phyloP scores from a whole-genome alignment of 2,888 invertebrate species.

The Aplocera efformata region DNA sequence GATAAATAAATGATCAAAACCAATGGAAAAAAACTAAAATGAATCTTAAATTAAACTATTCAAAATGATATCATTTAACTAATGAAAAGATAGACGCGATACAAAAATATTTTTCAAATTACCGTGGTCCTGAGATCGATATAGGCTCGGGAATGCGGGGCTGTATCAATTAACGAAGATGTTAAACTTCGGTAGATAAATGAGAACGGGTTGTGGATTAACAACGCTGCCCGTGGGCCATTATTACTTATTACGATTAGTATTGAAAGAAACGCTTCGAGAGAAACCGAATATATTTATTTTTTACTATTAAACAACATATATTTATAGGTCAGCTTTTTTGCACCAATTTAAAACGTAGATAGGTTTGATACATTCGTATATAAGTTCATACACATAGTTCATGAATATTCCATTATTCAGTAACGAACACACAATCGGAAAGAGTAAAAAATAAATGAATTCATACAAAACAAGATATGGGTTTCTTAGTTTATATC shows the following conservation, averaged over 20 bases:
- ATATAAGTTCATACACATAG: too few relatives aligned
- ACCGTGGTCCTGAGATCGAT: slow-evolving; percentile 48
- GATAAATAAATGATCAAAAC: background rate
- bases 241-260: slow-evolving; percentile 25
- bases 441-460: too few relatives aligned
- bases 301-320: too few relatives aligned
- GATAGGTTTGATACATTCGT: too few relatives aligned
- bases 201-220: slow-evolving; percentile 42
- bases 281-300: slow-evolving; percentile 34
- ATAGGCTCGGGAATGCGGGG: slow-evolving; percentile 61
- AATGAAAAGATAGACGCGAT: slow-evolving; percentile 17
- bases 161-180: slow-evolving; percentile 69
- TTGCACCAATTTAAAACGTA: background rate
- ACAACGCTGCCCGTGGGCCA: slow-evolving; percentile 38
- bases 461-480: too few relatives aligned
- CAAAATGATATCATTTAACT: slow-evolving; percentile 9
- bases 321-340: too few relatives aligned
- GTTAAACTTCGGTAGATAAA: slow-evolving; percentile 53
- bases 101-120: slow-evolving; percentile 49
- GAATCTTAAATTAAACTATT: background rate
- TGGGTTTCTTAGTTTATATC: too few relatives aligned
- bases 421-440: too few relatives aligned
- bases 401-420: too few relatives aligned
- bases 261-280: slow-evolving; percentile 40
- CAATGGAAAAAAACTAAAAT: slow-evolving; percentile 1